phyloP scores from a whole-genome alignment of 2,797 vertebrate species.

The Poecilia gillii region DNA sequence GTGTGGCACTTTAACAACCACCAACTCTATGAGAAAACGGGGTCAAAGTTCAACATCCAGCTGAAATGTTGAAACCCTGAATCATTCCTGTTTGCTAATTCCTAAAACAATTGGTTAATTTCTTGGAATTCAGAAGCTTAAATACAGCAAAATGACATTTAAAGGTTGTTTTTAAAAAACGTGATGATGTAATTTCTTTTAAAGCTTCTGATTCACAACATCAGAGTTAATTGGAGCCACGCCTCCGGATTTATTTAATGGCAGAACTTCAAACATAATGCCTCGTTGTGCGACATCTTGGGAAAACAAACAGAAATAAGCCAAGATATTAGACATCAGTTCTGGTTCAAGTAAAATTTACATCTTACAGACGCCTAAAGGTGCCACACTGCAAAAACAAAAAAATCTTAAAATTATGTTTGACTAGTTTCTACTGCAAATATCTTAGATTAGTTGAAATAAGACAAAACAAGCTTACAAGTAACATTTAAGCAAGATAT shows the following conservation, averaged over 20 bases:
- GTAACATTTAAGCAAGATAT: no score
- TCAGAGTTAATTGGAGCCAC: background rate
- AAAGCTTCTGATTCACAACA: background rate
- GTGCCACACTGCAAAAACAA: background rate
- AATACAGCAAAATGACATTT: background rate
- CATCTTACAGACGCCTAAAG: background rate
- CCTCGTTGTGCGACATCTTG: background rate
- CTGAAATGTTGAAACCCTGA: background rate
- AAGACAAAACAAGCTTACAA: no score
- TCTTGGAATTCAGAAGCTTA: background rate
- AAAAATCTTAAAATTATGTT: no score
- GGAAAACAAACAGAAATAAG: background rate
- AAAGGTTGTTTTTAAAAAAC: background rate
- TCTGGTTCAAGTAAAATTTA: background rate
- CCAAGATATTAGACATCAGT: background rate
- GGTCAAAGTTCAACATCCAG: background rate
- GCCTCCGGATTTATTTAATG: background rate
- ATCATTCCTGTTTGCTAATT: background rate
- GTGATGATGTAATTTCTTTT: background rate
- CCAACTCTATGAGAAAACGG: constrained; percentile 18
- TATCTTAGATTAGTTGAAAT: no score
- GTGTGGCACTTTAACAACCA: constrained; percentile 28
- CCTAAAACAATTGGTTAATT: background rate
- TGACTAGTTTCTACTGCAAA: no score
- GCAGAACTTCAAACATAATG: background rate